These are phyloP conservation scores for Nothocercus julius DNA, from an alignment of 2,113 vertebrate species.

Conservation along the genomic window DNA sequence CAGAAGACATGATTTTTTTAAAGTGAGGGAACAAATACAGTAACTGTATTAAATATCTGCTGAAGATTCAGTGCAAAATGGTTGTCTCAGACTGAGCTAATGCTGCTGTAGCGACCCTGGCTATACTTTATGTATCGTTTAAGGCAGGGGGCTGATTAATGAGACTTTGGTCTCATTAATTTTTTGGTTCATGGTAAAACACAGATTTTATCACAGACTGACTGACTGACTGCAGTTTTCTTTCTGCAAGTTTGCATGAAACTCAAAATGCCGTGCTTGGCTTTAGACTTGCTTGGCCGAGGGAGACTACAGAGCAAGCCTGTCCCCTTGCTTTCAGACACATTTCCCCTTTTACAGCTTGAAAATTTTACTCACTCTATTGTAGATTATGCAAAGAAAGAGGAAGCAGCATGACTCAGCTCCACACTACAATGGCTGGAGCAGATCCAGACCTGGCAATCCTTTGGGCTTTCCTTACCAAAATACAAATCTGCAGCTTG, in stretches of 20 bases:
- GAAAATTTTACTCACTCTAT: slow-evolving; percentile 45
- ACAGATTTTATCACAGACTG: not conserved
- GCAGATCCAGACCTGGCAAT: slow-evolving; percentile 44
- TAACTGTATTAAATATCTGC: not conserved
- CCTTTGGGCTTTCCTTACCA: slow-evolving; percentile 60
- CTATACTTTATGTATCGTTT: not conserved
- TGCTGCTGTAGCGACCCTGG: not conserved
- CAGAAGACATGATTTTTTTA: not conserved
- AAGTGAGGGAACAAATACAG: not conserved
- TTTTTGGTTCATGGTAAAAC: not conserved
- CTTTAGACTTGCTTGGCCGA: slow-evolving; percentile 5
- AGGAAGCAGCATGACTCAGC: slow-evolving; percentile 70
- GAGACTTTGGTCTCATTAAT: not conserved
- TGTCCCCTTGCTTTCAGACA: slow-evolving; percentile 13
- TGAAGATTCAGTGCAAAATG: not conserved
- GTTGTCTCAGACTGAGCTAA: not conserved
- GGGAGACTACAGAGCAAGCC: not conserved
- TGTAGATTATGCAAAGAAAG: slow-evolving; percentile 30
- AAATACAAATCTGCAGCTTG: slow-evolving; percentile 48
- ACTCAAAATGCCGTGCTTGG: not conserved
- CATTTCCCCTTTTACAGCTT: slow-evolving; percentile 17
- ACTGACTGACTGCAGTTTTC: not conserved
- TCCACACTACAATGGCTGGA: slow-evolving; percentile 63
- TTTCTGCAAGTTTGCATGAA: not conserved
- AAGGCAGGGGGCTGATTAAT: not conserved